Percentiles rank a stretch among this genome's conserved stretches.
Evolutionary conservation across 2,888 invertebrate species (phyloP).

Genomic region (Agapetus fuscipes): DNA sequence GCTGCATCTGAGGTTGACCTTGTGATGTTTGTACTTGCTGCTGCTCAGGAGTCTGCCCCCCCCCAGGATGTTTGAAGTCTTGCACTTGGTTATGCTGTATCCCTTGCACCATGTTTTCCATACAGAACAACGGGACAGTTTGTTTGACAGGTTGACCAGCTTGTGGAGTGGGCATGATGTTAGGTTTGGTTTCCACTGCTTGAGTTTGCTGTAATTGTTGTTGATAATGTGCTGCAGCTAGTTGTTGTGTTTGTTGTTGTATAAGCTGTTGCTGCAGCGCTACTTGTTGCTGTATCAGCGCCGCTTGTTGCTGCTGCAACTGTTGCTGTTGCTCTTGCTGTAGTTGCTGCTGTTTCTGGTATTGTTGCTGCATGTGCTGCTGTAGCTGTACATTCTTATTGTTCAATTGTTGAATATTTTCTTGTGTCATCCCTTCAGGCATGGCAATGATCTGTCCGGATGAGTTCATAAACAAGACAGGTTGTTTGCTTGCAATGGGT

Average conservation of each 20-base stretch:
- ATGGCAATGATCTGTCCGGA: constrained; percentile 48
- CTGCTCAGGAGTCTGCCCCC: too few species aligned
- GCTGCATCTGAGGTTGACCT: too few species aligned
- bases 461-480: constrained; percentile 53
- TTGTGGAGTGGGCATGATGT: too few species aligned
- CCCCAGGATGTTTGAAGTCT: too few species aligned
- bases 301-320: constrained; percentile 38
- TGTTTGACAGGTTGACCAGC: too few species aligned
- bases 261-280: constrained; percentile 27
- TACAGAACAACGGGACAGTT: too few species aligned
- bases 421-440: constrained; percentile 45
- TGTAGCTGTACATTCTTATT: constrained; percentile 33
- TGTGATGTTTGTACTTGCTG: too few species aligned
- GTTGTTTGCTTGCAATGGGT: too few species aligned
- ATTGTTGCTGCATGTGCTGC: constrained; percentile 29
- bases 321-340: constrained; percentile 39
- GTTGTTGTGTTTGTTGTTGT: constrained; percentile 26
- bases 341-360: constrained; percentile 41
- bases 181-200: too few species aligned
- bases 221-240: constrained; percentile 22
- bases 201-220: constrained; percentile 29
- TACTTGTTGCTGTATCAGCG: constrained; percentile 33
- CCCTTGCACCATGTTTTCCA: too few species aligned
- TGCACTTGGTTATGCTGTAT: too few species aligned
- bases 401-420: constrained; percentile 33